Base-by-base conservation (phyloP, 2,888 invertebrate species). In the Clusia tigrina region DNA sequence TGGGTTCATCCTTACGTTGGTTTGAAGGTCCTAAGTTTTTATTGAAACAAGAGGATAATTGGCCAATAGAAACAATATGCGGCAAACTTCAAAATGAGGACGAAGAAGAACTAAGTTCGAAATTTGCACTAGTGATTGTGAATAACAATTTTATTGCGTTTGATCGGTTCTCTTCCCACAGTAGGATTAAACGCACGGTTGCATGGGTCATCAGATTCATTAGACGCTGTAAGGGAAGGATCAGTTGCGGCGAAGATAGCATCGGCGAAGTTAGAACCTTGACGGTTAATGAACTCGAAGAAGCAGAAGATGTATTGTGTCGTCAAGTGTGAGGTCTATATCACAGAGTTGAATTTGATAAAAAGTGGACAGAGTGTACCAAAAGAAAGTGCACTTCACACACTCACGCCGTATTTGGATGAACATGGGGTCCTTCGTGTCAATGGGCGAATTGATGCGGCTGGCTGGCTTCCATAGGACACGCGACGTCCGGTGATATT, bases 401-500 rank as follows among this genome's bases (percentile, higher is more conserved):
- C 55, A 1, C 51, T 64, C 9, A 32, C 26, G 22, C 64, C 65
- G 17, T 64, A 38, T 18, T 2, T 67, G 12, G 65, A 67, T n/a
- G 58, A 60, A 1, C 17, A 62, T 9, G 62, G 46, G 3, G 22
- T 62, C 2, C 37, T 67, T 2, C 62, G 65, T 24, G 63, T 65
- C 1, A 25, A 25, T 25, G 64, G 63, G 25, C 61, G 63, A 3
- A 54, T 58, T 20, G 60, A 67, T 54, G 60, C 46, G 22, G 62
- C 64, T 2, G 58, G 58, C 38, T 67, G 58, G 58, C 51, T 63
- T 2, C 42, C 65, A 2, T 60, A 53, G 17, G 24, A 20, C 2
- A 53, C 58, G 37, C 63, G 37, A 22, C 54, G 55, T n/a, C 63
- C 59, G 2, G 57, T 63, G 5, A 61, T 63, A 1, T 32, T 63